These are phyloP conservation scores for Myripristis murdjan DNA, from an alignment of 2,797 vertebrate species.

Conservation along the genomic window DNA sequence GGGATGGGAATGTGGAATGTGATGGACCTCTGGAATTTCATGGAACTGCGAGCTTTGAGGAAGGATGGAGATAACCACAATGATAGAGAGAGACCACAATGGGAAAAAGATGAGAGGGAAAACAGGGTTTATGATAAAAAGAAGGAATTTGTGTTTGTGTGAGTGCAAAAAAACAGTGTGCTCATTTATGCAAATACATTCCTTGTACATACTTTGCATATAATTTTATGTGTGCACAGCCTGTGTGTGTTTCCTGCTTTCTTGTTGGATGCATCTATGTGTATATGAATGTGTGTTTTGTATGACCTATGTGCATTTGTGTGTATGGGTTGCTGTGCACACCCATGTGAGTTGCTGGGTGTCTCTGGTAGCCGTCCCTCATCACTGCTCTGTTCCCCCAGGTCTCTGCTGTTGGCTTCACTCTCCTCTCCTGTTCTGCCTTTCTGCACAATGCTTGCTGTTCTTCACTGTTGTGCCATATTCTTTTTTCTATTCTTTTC, in stretches of 20 bases:
- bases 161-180: slow-evolving; percentile 1
- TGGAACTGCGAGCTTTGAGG: slow-evolving; percentile 50
- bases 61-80: slow-evolving; percentile 23
- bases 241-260: slow-evolving; percentile 4
- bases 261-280: slow-evolving; percentile 40
- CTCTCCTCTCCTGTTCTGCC: slow-evolving; percentile 44
- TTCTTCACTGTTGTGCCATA: no score
- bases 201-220: slow-evolving; percentile 32
- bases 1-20: slow-evolving; percentile 78
- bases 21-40: slow-evolving; percentile 74
- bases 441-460: no score
- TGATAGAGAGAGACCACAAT: slow-evolving; percentile 23
- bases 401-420: slow-evolving; percentile 67
- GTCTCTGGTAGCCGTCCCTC: slow-evolving; percentile 81
- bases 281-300: slow-evolving; percentile 47
- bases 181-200: slow-evolving; percentile 28
- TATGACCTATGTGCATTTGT: slow-evolving; percentile 40
- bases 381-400: slow-evolving; percentile 68
- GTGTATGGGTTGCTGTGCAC: slow-evolving; percentile 57
- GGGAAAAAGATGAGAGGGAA: slow-evolving; percentile 48
- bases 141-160: slow-evolving; percentile 39
- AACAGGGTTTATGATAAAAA: slow-evolving; percentile 63
- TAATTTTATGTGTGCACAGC: slow-evolving; percentile 8
- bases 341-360: slow-evolving; percentile 66
- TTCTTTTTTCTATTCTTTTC: slow-evolving; percentile 28